These are phyloP conservation scores for Thalassophryne amazonica DNA, from an alignment of 2,797 vertebrate species.

Conservation along the genomic window DNA sequence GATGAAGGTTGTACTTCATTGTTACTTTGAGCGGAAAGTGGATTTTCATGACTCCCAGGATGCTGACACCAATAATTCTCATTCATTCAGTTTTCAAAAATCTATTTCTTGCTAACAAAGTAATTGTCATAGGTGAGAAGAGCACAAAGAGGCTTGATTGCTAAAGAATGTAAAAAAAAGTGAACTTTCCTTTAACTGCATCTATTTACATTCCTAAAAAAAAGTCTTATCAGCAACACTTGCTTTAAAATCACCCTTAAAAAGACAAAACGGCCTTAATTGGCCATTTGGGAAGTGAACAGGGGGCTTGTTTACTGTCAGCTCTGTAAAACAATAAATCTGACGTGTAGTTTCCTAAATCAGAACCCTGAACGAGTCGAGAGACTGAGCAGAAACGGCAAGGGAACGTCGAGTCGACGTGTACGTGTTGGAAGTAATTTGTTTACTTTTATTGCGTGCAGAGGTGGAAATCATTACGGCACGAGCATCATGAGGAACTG, in stretches of 20 bases:
- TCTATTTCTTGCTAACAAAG: no score
- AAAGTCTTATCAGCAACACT: conserved; percentile 22
- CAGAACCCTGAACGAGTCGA: conserved; percentile 42
- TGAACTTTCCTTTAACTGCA: not conserved
- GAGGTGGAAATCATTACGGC: conserved; percentile 42
- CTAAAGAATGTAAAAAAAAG: not conserved
- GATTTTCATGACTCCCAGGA: no score
- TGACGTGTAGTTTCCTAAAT: conserved; percentile 52
- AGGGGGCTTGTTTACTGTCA: conserved; percentile 64
- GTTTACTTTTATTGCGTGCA: conserved; percentile 45
- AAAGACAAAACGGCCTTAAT: conserved; percentile 63
- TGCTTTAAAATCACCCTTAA: conserved; percentile 51
- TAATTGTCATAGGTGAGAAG: no score
- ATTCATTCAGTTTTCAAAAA: no score
- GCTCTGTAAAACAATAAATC: conserved; percentile 52
- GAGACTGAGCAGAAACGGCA: conserved; percentile 29
- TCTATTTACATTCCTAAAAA: not conserved
- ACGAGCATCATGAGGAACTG: conserved; percentile 20
- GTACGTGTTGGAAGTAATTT: conserved; percentile 57
- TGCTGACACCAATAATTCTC: no score
- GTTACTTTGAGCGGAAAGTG: no score
- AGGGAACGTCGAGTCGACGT: conserved; percentile 43
- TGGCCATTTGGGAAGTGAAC: conserved; percentile 68
- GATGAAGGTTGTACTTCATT: no score
- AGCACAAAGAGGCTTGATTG: no score